Conservation (phyloP, 1,140 invertebrate species). For the Dreissena rostriformis region DNA sequence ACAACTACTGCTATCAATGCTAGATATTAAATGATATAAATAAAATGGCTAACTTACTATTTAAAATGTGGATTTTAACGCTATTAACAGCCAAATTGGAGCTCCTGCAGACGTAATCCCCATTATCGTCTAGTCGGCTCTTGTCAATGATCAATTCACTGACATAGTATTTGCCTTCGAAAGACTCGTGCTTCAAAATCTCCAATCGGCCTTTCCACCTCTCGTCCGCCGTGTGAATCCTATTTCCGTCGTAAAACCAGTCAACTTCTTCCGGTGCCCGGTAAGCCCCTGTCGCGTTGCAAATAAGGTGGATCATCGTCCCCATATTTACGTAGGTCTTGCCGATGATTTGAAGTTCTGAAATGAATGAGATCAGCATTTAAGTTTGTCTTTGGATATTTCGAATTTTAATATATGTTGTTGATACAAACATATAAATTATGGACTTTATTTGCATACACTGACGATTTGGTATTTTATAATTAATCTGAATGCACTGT, state of each 20-base stretch:
- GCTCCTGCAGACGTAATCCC: conserved; percentile 69
- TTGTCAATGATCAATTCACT: conserved; percentile 64
- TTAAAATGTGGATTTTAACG: conserved; percentile 63
- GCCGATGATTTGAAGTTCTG: conserved; percentile 59
- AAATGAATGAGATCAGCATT: not conserved
- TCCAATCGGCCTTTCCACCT: conserved; percentile 56
- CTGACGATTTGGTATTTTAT: no score
- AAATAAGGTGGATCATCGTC: conserved; percentile 59
- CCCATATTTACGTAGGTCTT: conserved; percentile 52
- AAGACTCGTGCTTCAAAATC: conserved; percentile 54
- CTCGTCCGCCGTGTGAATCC: conserved; percentile 50
- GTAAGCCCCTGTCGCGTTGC: conserved; percentile 63
- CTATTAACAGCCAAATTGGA: conserved; percentile 59
- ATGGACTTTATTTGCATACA: no score
- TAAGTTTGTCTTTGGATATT: not conserved
- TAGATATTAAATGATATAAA: no score
- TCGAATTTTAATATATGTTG: no score
- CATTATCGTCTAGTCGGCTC: conserved; percentile 56
- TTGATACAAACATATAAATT: no score
- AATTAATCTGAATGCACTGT: no score
- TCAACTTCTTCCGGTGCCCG: conserved; percentile 65
- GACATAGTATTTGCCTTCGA: conserved; percentile 58
- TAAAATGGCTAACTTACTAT: conserved; percentile 41
- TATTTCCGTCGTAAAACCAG: conserved; percentile 66
- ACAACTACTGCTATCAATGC: not conserved